Percentiles rank a stretch among this genome's conserved stretches.
phyloP scores from a whole-genome alignment of 2,797 vertebrate genomes.

The Hoplostethus mediterraneus region DNA sequence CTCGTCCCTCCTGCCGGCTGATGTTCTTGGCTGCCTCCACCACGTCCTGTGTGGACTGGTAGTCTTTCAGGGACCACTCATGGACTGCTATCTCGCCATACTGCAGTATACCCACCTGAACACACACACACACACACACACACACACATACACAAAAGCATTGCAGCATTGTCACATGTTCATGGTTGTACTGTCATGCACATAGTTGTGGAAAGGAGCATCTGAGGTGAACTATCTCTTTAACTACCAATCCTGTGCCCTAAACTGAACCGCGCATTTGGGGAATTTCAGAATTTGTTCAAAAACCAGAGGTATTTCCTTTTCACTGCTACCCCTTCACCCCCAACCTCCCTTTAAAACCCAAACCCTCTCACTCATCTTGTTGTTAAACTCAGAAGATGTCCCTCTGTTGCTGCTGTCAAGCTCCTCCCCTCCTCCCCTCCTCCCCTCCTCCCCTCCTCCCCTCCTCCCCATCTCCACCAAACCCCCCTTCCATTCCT shows the following conservation, averaged over 20 bases:
- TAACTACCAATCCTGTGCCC: constrained; percentile 58
- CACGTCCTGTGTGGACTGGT: constrained; percentile 89
- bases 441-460: constrained; percentile 26
- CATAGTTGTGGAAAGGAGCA: constrained; percentile 48
- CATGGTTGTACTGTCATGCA: constrained; percentile 8
- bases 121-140: constrained; percentile 40
- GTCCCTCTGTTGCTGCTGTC: constrained; percentile 7
- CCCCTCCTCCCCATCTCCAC: neutral
- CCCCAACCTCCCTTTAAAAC: constrained; percentile 42
- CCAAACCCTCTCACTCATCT: constrained; percentile 47
- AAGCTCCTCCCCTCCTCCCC: constrained; percentile 3
- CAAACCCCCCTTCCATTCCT: constrained; percentile 33
- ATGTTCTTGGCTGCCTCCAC: constrained; percentile 93
- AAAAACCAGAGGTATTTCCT: constrained; percentile 84
- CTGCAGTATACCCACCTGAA: constrained; percentile 93
- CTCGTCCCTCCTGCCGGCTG: constrained; percentile 93
- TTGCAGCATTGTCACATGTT: constrained; percentile 44
- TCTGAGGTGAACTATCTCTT: constrained; percentile 60
- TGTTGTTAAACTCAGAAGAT: constrained; percentile 50
- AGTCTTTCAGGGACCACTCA: constrained; percentile 92
- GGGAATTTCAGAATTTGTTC: constrained; percentile 75
- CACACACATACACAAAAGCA: constrained; percentile 23
- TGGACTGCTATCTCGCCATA: constrained; percentile 92
- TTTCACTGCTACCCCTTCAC: constrained; percentile 63
- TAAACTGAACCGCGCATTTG: constrained; percentile 69